Conservation (phyloP, 2,888 invertebrate species). For the Cerastis rubricosa region DNA sequence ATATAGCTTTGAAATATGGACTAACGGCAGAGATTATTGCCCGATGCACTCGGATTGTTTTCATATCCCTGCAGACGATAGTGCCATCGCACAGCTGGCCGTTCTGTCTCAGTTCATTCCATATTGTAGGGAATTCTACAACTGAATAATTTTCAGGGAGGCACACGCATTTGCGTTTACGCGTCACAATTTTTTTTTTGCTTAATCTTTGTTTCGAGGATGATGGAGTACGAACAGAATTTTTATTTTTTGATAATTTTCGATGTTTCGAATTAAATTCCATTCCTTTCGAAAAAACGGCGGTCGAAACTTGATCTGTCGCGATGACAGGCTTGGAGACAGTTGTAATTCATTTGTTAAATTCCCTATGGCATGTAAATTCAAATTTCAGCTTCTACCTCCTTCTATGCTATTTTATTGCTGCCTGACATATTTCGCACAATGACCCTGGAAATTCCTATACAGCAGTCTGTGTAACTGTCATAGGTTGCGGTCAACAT, state of each 20-base stretch:
- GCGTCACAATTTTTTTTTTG: slow-evolving; percentile 86
- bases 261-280: slow-evolving; percentile 90
- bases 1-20: slow-evolving; percentile 94
- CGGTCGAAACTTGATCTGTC: slow-evolving; percentile 90
- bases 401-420: slow-evolving; percentile 44
- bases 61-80: slow-evolving; percentile 92
- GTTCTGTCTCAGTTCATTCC: slow-evolving; percentile 92
- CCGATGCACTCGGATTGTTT: slow-evolving; percentile 92
- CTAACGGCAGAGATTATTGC: slow-evolving; percentile 93
- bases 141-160: slow-evolving; percentile 91
- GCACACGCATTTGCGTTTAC: slow-evolving; percentile 91
- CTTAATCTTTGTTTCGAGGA: slow-evolving; percentile 85
- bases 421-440: slow-evolving; percentile 56
- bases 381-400: slow-evolving; percentile 57
- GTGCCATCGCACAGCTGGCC: slow-evolving; percentile 93
- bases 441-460: not conserved
- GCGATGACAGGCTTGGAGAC: slow-evolving; percentile 83
- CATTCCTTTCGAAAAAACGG: slow-evolving; percentile 90
- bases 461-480: not conserved
- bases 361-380: slow-evolving; percentile 66
- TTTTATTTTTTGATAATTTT: slow-evolving; percentile 90
- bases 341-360: slow-evolving; percentile 80
- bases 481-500: not conserved
- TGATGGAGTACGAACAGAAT: slow-evolving; percentile 87
- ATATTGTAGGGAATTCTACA: slow-evolving; percentile 92